phyloP scores from a whole-genome alignment of 2,797 vertebrate species.

The Phyllotis vaccarum region DNA sequence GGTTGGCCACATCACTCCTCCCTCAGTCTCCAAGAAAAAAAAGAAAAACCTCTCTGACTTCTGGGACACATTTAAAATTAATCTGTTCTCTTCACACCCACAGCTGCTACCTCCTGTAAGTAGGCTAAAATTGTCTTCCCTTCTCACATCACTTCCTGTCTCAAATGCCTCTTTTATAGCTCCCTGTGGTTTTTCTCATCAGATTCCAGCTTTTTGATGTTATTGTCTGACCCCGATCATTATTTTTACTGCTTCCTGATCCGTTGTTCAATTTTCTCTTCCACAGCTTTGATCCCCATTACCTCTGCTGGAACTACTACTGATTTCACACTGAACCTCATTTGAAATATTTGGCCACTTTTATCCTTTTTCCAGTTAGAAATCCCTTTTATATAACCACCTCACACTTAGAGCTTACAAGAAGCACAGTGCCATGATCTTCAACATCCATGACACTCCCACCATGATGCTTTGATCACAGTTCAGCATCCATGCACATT shows the following conservation, averaged over 20 bases:
- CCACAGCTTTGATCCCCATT: slow-evolving; percentile 38
- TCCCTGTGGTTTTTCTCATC: slow-evolving; percentile 39
- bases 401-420: slow-evolving; percentile 53
- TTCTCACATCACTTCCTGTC: slow-evolving; percentile 76
- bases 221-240: slow-evolving; percentile 63
- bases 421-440: slow-evolving; percentile 7
- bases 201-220: slow-evolving; percentile 57
- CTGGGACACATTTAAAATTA: slow-evolving; percentile 82
- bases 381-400: slow-evolving; percentile 62
- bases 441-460: background rate
- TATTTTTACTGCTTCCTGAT: slow-evolving; percentile 66
- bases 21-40: background rate
- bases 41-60: slow-evolving; percentile 58
- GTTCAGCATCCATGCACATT: background rate
- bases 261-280: slow-evolving; percentile 60
- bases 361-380: slow-evolving; percentile 62
- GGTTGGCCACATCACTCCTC: slow-evolving; percentile 49
- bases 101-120: slow-evolving; percentile 74
- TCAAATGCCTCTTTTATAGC: slow-evolving; percentile 69
- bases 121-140: slow-evolving; percentile 76
- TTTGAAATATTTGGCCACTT: slow-evolving; percentile 64
- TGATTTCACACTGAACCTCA: slow-evolving; percentile 61
- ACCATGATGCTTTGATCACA: slow-evolving; percentile 20
- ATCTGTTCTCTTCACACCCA: slow-evolving; percentile 75
- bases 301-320: slow-evolving; percentile 32